Evolutionary conservation across 2,888 invertebrate genomes (phyloP).

Genomic region (Brachyptera risi): DNA sequence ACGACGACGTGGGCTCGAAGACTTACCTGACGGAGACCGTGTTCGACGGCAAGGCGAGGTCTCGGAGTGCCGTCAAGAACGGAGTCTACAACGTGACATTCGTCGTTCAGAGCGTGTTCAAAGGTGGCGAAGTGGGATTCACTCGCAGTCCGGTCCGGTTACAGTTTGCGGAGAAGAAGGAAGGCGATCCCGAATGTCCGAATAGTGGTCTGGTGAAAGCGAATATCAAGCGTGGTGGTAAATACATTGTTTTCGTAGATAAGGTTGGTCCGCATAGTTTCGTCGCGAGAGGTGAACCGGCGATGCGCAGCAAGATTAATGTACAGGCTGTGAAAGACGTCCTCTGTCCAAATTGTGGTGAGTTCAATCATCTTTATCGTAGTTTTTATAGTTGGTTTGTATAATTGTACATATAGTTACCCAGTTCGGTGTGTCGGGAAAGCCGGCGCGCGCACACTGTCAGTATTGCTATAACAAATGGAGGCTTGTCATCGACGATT

Average conservation of each 20-base stretch:
- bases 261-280: slow-evolving; percentile 55
- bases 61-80: slow-evolving; percentile 55
- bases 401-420: too few relatives aligned
- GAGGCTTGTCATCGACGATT: too few relatives aligned
- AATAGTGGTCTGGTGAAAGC: slow-evolving; percentile 49
- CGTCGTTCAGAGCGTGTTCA: slow-evolving; percentile 59
- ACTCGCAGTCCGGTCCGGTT: slow-evolving; percentile 45
- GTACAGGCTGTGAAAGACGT: slow-evolving; percentile 38
- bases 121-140: slow-evolving; percentile 40
- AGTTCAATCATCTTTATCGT: slow-evolving; percentile 35
- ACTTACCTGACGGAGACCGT: slow-evolving; percentile 41
- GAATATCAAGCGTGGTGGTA: slow-evolving; percentile 53
- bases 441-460: too few relatives aligned
- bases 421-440: too few relatives aligned
- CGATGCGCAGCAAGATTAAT: slow-evolving; percentile 42
- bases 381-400: background rate
- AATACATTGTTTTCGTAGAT: slow-evolving; percentile 58
- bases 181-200: slow-evolving; percentile 37
- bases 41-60: slow-evolving; percentile 61
- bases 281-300: slow-evolving; percentile 53
- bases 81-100: slow-evolving; percentile 62
- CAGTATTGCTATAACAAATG: too few relatives aligned
- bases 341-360: slow-evolving; percentile 40
- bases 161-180: slow-evolving; percentile 49
- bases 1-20: slow-evolving; percentile 8